A percentile compares a stretch with the other conserved stretches of the same genome.
These are phyloP conservation scores for Rhingia rostrata DNA, from an alignment of 2,888 invertebrate species.

Conservation along the genomic window DNA sequence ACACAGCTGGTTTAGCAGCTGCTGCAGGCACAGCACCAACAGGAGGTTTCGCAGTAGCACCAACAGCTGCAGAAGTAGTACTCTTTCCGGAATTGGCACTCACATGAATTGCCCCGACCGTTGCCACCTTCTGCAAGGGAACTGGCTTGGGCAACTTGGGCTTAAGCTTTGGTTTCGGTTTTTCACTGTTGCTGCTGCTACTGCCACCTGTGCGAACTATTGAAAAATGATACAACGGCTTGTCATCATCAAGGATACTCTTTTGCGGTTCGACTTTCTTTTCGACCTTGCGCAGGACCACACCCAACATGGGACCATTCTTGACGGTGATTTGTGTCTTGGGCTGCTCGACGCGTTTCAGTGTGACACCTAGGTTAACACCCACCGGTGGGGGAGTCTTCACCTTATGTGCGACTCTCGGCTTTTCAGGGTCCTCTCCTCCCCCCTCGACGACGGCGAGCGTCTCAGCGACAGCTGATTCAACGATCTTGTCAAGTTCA, in stretches of 20 bases:
- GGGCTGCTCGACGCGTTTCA: constrained; percentile 81
- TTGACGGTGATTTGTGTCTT: constrained; percentile 80
- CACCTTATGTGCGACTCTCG: constrained; percentile 79
- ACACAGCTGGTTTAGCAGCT: constrained; percentile 67
- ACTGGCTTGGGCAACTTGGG: constrained; percentile 79
- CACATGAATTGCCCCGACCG: constrained; percentile 70
- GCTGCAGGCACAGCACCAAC: constrained; percentile 43
- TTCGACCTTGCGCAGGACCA: constrained; percentile 81
- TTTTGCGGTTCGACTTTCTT: constrained; percentile 81
- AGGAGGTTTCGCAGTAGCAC: constrained; percentile 39
- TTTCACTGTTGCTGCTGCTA: constrained; percentile 61
- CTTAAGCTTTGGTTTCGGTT: constrained; percentile 77
- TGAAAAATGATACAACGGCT: constrained; percentile 81
- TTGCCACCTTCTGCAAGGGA: constrained; percentile 77
- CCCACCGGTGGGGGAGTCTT: constrained; percentile 82
- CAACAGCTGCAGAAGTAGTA: constrained; percentile 53
- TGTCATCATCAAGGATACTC: constrained; percentile 82
- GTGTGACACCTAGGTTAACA: constrained; percentile 80
- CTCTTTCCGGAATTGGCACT: constrained; percentile 75
- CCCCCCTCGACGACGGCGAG: constrained; percentile 75
- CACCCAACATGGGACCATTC: constrained; percentile 81
- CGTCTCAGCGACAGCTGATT: constrained; percentile 77
- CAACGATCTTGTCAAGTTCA: constrained; percentile 75
- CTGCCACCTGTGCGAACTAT: constrained; percentile 81
- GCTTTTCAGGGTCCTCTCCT: constrained; percentile 37